Evolutionary conservation across 2,888 invertebrate species (phyloP).

Genomic region (Hydraecia micacea): DNA sequence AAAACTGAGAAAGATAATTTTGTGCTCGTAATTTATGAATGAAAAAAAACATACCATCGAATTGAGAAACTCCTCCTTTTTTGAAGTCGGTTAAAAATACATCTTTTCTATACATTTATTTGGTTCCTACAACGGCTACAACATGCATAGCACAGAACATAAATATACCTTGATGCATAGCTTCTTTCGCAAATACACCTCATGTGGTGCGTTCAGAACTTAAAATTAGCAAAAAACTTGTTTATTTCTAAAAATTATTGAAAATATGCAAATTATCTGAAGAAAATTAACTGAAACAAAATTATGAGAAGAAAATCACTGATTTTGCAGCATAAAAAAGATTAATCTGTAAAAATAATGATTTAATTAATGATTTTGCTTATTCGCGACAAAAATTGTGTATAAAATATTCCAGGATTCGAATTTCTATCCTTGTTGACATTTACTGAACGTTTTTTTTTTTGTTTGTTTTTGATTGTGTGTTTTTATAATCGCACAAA

Average conservation of each 20-base stretch:
- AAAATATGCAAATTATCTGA: not conserved
- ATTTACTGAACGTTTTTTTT: not conserved
- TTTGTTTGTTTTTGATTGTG: constrained; percentile 30
- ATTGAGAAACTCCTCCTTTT: too few species aligned
- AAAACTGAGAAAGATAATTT: too few species aligned
- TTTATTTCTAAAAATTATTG: not conserved
- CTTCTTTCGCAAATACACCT: constrained; percentile 23
- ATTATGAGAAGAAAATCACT: rapidly evolving
- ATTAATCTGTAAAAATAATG: not conserved
- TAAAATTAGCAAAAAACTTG: not conserved
- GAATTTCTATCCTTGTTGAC: constrained; percentile 38
- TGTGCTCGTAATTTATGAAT: too few species aligned
- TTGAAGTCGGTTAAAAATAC: too few species aligned
- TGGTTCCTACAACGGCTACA: not conserved
- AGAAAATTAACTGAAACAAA: too few species aligned
- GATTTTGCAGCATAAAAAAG: rapidly evolving
- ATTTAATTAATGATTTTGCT: not conserved
- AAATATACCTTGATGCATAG: not conserved
- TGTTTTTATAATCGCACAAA: not conserved
- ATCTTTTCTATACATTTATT: too few species aligned
- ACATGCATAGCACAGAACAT: not conserved
- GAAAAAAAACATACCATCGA: not conserved
- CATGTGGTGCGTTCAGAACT: constrained; percentile 20
- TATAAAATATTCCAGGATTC: not conserved
- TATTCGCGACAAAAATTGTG: not conserved